Conservation (phyloP, 2,888 invertebrate species). For the Tineola bisselliella region DNA sequence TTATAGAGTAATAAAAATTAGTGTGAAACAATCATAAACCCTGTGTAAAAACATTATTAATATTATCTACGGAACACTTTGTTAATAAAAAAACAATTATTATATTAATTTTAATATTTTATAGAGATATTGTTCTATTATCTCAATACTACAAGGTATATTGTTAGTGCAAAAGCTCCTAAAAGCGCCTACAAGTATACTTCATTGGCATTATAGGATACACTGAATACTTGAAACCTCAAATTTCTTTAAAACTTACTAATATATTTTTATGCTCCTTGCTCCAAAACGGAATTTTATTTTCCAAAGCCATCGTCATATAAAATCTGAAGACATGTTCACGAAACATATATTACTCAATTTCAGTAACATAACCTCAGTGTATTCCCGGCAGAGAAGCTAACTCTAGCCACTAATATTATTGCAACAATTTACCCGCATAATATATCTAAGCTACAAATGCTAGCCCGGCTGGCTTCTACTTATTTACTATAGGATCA, state of each 20-base stretch:
- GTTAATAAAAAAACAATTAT: neutral
- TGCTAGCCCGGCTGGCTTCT: neutral
- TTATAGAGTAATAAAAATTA: neutral
- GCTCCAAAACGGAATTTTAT: too few relatives aligned
- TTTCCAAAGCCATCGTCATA: too few relatives aligned
- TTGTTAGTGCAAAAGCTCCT: neutral
- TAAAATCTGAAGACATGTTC: too few relatives aligned
- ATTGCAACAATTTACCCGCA: constrained; percentile 3
- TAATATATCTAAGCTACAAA: neutral
- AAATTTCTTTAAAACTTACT: too few relatives aligned
- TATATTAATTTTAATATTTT: neutral
- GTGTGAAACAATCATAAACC: neutral
- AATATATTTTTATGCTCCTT: too few relatives aligned
- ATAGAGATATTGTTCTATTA: neutral
- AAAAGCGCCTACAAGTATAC: neutral
- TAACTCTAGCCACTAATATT: neutral
- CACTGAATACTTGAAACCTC: too few relatives aligned
- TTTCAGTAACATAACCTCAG: too few relatives aligned
- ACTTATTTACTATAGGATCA: constrained; percentile 26
- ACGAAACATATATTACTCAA: too few relatives aligned
- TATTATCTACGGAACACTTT: neutral
- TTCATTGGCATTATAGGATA: too few relatives aligned
- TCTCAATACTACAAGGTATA: neutral
- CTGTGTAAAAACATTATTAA: neutral
- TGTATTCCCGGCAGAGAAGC: neutral